A percentile compares a stretch with the other conserved stretches of the same genome.
Evolutionary conservation across 2,888 invertebrate genomes (phyloP).

Genomic region (Ariolimax columbianus): DNA sequence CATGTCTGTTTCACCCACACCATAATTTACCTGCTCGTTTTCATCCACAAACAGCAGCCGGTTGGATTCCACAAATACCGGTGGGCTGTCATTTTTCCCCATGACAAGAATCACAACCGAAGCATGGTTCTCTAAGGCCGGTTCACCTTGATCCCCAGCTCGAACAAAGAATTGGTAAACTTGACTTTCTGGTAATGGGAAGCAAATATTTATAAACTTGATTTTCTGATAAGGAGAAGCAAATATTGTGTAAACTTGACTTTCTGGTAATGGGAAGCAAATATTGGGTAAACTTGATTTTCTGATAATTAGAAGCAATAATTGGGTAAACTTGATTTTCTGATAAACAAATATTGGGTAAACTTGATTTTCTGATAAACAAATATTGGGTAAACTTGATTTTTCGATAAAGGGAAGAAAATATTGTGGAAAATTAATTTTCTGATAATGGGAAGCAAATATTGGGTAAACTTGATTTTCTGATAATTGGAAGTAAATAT

Average conservation of each 20-base stretch:
- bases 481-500: neutral
- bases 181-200: slow-evolving; percentile 60
- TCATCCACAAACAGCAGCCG: slow-evolving; percentile 90
- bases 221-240: neutral
- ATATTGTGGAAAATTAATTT: neutral
- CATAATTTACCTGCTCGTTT: slow-evolving; percentile 83
- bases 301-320: neutral
- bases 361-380: slow-evolving; percentile 63
- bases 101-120: slow-evolving; percentile 90
- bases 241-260: neutral
- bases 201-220: neutral
- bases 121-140: slow-evolving; percentile 86
- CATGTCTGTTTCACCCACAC: no score
- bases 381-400: neutral
- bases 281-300: neutral
- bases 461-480: neutral
- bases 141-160: slow-evolving; percentile 89
- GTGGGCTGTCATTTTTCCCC: slow-evolving; percentile 85
- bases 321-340: neutral
- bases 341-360: slow-evolving; percentile 80
- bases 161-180: slow-evolving; percentile 91
- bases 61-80: slow-evolving; percentile 86
- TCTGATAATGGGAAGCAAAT: neutral
- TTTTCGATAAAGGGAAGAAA: neutral
- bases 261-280: neutral